Evolutionary conservation across 2,888 invertebrate genomes (phyloP), one percentile per base, ranked within the genome.

Genomic region (Troglohyphantes excavatus): DNA sequence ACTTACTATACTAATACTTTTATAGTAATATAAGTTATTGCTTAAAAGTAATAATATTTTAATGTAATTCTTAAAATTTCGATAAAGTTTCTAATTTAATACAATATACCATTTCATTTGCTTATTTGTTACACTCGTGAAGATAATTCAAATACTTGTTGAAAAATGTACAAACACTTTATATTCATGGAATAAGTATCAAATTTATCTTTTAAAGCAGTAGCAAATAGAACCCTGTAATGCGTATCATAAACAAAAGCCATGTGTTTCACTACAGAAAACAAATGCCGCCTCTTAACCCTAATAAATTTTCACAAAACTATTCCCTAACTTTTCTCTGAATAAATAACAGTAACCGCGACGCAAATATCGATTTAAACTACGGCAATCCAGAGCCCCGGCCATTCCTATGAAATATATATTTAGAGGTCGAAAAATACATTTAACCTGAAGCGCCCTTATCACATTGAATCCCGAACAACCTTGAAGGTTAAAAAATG

Each of bases 361-460:
- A 53, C 5, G n/a, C n/a, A 53, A 53, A 53, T 11, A 53, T 7
- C 7, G 53, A 13, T n/a, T 53, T n/a, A 7, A 13, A 39, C 39
- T 39, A 11, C 3, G 13, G 53, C 53, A 53, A 2, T 39, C 13
- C 53, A 53, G 33, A 53, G n/a, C 53, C 1, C n/a, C 0, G 53
- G 7, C 13, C 53, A 53, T 13, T n/a, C 53, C 53, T 53, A n/a
- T 13, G 53, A n/a, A 53, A 53, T 53, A 53, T 53, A 53, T n/a
- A 53, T 13, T 11, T 39, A 39, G 13, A 39, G n/a, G 13, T 53
- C 0, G 53, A 17, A 53, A 53, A 53, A 53, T 53, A 53, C 53
- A 17, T 53, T 53, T 53, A 53, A 53, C 53, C 53, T n/a, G 53
- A 17, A 53, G 53, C 53, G n/a, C 53, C 53, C n/a, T 53, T 53